Evolutionary conservation across 2,888 invertebrate genomes (phyloP), one percentile per base, ranked within the genome.

Genomic region (Nineta flava): DNA sequence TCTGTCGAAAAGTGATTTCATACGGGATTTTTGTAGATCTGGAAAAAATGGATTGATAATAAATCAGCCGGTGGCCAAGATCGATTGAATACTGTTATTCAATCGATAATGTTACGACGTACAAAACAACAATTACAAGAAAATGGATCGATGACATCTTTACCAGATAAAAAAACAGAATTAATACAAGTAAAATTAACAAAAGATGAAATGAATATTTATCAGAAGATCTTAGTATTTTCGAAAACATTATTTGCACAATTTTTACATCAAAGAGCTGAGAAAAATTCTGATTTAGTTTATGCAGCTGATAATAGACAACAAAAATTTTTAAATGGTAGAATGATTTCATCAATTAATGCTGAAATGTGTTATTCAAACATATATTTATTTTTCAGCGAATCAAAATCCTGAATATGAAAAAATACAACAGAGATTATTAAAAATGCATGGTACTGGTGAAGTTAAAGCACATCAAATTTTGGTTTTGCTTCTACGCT

Each of bases 11-110:
- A 10, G 9, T 34, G 40, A 13, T 7, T 40, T 40, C 15, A 10
- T 6, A 6, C 15, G 15, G n/a, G 40, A n/a, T n/a, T 48, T 13
- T 51, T 56, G 2, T 57, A 81, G 71, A 81, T 91, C 54, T 96
- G 93, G 93, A 93, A 91, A 64, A 79, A 82, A 52, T 94, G 92
- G 84, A 87, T 96, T 48, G 87, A 87, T 59, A 85, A 86, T 62
- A 90, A 87, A 62, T 79, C 76, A 55, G 69, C 77, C 34, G 83
- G 84, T 42, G 90, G 90, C 0, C 77, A 80, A 55, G 80, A 87
- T 59, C 74, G 95, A 2, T 70, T 96, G n/a, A 81, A 83, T 60
- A 83, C 87, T 0, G 72, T 96, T 0, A 83, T 92, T 68, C 87
- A 88, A 51, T 79, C 83, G 5, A 61, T 97, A 1, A 77, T 97